Evolutionary conservation across 2,797 vertebrate genomes (phyloP).

Genomic region (Labeo calbasu): DNA sequence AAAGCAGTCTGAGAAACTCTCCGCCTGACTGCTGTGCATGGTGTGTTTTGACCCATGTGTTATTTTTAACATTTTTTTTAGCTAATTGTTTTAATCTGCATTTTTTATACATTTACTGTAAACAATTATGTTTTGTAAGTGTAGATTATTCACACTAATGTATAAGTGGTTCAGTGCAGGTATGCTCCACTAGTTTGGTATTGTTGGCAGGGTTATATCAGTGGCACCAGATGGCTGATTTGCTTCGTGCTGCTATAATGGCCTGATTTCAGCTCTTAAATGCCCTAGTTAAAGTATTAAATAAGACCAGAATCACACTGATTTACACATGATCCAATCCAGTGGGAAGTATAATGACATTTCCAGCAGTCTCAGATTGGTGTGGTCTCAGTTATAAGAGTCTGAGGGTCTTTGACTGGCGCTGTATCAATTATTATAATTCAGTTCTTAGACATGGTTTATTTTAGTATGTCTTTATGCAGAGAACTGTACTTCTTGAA

Average conservation of each 20-base stretch:
- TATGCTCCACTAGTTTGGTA: background rate
- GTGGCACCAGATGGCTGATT: constrained; percentile 37
- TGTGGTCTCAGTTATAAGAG: background rate
- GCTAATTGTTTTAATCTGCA: background rate
- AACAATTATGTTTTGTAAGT: background rate
- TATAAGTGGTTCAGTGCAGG: background rate
- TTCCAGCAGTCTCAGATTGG: background rate
- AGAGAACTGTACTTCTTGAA: background rate
- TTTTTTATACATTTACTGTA: background rate
- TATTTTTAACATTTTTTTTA: background rate
- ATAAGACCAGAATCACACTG: constrained; percentile 4
- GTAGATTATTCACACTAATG: background rate
- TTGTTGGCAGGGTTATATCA: constrained; percentile 30
- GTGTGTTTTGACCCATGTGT: background rate
- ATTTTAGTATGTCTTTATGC: background rate
- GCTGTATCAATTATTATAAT: background rate
- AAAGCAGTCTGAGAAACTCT: constrained; percentile 41
- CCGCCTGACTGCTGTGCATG: constrained; percentile 27
- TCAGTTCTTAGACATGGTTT: background rate
- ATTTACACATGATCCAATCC: constrained; percentile 15
- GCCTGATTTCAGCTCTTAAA: constrained; percentile 35
- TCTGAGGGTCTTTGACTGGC: background rate
- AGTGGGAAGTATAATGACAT: background rate
- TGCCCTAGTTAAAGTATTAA: constrained; percentile 37
- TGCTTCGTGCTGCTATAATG: constrained; percentile 14